Conservation (phyloP, 2,113 vertebrate species). For the Fregata magnificens region DNA sequence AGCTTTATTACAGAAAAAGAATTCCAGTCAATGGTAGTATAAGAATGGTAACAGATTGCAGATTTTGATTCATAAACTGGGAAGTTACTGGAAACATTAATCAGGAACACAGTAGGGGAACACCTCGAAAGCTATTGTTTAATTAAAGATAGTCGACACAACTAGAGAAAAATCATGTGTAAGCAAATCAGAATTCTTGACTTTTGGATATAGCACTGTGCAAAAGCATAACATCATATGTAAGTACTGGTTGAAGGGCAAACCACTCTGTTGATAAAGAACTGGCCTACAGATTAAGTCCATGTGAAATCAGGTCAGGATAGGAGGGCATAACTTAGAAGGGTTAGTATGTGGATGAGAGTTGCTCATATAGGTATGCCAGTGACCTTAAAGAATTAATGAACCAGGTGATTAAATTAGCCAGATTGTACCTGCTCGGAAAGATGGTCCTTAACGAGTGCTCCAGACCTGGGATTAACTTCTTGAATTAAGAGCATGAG, state of each 20-base stretch:
- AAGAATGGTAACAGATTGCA: not conserved
- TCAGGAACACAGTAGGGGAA: slow-evolving; percentile 8
- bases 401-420: not conserved
- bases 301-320: not conserved
- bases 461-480: not conserved
- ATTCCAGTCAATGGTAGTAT: not conserved
- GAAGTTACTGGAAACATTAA: slow-evolving; percentile 21
- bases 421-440: not conserved
- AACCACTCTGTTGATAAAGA: not conserved
- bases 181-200: not conserved
- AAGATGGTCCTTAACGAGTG: not conserved
- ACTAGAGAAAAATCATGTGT: not conserved
- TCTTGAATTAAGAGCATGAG: not conserved
- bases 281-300: not conserved
- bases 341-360: not conserved
- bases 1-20: not conserved
- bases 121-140: slow-evolving; percentile 59
- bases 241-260: not conserved
- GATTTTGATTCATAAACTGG: not conserved
- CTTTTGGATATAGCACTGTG: not conserved
- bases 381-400: not conserved
- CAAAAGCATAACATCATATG: not conserved
- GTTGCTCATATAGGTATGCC: not conserved
- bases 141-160: slow-evolving; percentile 42
- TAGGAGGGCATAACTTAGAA: not conserved